Conservation (phyloP, 2,113 vertebrate genomes). For the Sebastes fasciatus region DNA sequence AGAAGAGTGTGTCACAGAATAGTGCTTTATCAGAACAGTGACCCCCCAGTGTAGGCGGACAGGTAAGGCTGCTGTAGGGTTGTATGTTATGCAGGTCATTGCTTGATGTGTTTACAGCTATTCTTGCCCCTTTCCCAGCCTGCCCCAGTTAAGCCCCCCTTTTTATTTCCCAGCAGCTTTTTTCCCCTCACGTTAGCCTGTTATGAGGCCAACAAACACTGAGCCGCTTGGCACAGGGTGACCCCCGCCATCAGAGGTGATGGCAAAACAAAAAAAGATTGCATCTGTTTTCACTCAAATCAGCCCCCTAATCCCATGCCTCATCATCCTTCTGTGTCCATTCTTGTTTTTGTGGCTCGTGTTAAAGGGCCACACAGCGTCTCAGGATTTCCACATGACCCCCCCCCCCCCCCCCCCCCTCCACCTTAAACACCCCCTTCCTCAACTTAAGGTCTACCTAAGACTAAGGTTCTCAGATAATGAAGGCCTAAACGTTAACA, state of each 20-base stretch:
- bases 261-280: conserved; percentile 72
- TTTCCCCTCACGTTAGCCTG: conserved; percentile 49
- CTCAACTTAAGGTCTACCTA: conserved; percentile 65
- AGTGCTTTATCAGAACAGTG: conserved; percentile 57
- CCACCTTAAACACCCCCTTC: conserved; percentile 34
- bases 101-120: conserved; percentile 78
- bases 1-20: conserved; percentile 50
- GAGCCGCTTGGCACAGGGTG: conserved; percentile 63
- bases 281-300: conserved; percentile 64
- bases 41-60: conserved; percentile 57
- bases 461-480: conserved; percentile 60
- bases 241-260: conserved; percentile 62
- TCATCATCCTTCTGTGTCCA: conserved; percentile 74
- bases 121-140: conserved; percentile 39
- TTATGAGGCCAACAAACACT: conserved; percentile 64
- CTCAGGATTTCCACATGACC: conserved; percentile 82
- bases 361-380: conserved; percentile 79
- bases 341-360: conserved; percentile 72
- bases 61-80: conserved; percentile 72
- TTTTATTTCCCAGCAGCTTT: conserved; percentile 56
- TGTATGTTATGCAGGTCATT: conserved; percentile 72
- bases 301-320: conserved; percentile 29
- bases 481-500: conserved; percentile 54
- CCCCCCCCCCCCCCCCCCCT: not conserved
- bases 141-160: conserved; percentile 42